These are phyloP conservation scores for Lycaon pictus DNA, from an alignment of 2,113 vertebrate species.

Conservation along the genomic window DNA sequence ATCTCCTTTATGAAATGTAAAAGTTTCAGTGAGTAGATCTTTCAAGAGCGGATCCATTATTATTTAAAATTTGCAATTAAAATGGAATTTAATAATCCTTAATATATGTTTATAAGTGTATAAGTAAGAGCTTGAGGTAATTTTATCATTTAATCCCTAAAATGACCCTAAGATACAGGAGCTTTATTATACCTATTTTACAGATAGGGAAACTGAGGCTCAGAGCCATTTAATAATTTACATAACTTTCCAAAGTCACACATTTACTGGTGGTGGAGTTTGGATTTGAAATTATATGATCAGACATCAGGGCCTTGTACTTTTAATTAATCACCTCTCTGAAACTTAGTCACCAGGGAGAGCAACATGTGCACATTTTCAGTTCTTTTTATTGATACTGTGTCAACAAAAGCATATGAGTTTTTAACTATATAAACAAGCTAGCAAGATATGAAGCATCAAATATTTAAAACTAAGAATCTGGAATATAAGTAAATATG, in stretches of 20 bases:
- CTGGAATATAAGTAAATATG: conserved; percentile 62
- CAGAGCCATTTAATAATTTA: background rate
- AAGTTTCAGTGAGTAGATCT: background rate
- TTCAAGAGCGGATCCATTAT: background rate
- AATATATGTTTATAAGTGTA: background rate
- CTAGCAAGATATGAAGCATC: conserved; percentile 63
- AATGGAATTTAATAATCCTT: background rate
- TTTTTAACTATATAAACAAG: conserved; percentile 75
- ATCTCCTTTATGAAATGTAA: background rate
- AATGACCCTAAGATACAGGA: background rate
- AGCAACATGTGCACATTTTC: background rate
- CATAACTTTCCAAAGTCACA: conserved; percentile 49
- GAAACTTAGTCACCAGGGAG: background rate
- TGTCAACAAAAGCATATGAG: conserved; percentile 73
- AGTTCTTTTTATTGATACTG: conserved; percentile 64
- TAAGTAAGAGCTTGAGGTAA: background rate
- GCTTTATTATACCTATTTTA: background rate
- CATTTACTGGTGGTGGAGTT: background rate
- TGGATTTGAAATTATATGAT: background rate
- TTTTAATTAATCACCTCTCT: conserved; percentile 58
- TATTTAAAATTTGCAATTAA: background rate
- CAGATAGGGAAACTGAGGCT: background rate
- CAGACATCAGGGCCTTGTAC: background rate
- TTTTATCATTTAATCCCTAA: background rate
- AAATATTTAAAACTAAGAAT: conserved; percentile 79